These are phyloP conservation scores for Sphenopsis melanotis DNA, from an alignment of 2,797 vertebrate genomes.

Conservation along the genomic window DNA sequence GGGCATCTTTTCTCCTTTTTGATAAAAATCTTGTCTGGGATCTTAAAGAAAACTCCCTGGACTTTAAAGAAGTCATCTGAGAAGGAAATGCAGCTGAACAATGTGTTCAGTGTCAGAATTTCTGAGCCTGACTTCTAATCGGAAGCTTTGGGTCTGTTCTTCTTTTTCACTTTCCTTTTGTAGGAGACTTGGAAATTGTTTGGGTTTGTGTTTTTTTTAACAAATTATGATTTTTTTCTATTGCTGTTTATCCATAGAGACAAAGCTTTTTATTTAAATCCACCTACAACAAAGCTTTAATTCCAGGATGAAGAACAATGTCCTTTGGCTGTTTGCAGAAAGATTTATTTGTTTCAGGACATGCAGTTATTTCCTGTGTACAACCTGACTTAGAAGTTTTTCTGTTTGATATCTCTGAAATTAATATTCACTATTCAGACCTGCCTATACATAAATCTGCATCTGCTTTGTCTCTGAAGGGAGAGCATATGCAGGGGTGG, in stretches of 20 bases:
- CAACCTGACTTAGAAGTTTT: neutral
- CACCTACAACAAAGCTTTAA: neutral
- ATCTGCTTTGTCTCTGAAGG: neutral
- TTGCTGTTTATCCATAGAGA: neutral
- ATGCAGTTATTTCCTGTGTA: neutral
- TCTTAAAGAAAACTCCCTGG: neutral
- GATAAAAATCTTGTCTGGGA: neutral
- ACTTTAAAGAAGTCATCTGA: neutral
- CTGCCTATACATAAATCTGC: neutral
- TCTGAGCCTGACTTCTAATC: neutral
- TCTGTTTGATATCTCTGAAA: neutral
- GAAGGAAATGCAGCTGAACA: neutral
- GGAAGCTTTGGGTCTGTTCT: neutral
- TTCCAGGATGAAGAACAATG: neutral
- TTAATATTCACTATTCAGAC: neutral
- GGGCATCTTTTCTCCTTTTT: neutral
- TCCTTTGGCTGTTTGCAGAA: neutral
- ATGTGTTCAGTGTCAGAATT: neutral
- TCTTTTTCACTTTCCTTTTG: neutral
- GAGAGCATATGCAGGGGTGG: neutral
- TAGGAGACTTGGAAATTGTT: neutral
- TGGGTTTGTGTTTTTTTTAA: neutral
- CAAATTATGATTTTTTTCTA: neutral
- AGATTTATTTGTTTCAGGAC: neutral
- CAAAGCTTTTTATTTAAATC: neutral